A percentile compares a stretch with the other conserved stretches of the same genome.
Evolutionary conservation across 2,113 vertebrate species (phyloP).

Genomic region (Scytalopus superciliaris): DNA sequence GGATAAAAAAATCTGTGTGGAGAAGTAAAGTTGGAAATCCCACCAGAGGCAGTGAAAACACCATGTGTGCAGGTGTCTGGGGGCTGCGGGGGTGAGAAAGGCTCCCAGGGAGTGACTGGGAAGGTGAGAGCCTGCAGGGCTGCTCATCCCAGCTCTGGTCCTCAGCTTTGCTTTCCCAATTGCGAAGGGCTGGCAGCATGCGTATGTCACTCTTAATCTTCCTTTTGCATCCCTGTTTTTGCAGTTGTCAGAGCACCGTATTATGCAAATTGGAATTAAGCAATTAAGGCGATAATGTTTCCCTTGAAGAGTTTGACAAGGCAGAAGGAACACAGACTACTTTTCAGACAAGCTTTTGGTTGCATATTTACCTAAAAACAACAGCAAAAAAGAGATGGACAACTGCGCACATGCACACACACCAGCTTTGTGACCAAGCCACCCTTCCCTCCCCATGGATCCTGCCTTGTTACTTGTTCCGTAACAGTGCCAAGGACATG

Average conservation of each 20-base stretch:
- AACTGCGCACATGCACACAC: accelerated
- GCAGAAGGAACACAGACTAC: slow-evolving; percentile 72
- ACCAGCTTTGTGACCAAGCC: background rate
- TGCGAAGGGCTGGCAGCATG: slow-evolving; percentile 59
- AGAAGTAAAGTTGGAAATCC: background rate
- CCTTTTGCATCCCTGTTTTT: slow-evolving; percentile 76
- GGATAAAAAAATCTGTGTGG: background rate
- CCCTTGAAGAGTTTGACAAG: slow-evolving; percentile 82
- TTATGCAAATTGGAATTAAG: slow-evolving; percentile 80
- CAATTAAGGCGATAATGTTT: slow-evolving; percentile 83
- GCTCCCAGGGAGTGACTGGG: background rate
- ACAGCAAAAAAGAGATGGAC: slow-evolving; percentile 35
- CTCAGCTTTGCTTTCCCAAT: slow-evolving; percentile 49
- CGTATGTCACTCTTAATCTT: slow-evolving; percentile 74
- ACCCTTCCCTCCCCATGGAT: background rate
- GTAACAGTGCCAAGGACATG: background rate
- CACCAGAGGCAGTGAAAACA: background rate
- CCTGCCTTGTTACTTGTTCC: background rate
- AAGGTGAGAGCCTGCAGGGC: slow-evolving; percentile 29
- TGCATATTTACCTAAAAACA: slow-evolving; percentile 72
- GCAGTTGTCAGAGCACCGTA: slow-evolving; percentile 74
- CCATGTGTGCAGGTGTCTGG: background rate
- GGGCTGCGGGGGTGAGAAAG: background rate
- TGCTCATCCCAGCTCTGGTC: slow-evolving; percentile 47
- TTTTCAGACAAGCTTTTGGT: slow-evolving; percentile 65